Percentiles rank a stretch among this genome's conserved stretches.
Evolutionary conservation across 2,888 invertebrate species (phyloP).

Genomic region (Bellardia bayeri): DNA sequence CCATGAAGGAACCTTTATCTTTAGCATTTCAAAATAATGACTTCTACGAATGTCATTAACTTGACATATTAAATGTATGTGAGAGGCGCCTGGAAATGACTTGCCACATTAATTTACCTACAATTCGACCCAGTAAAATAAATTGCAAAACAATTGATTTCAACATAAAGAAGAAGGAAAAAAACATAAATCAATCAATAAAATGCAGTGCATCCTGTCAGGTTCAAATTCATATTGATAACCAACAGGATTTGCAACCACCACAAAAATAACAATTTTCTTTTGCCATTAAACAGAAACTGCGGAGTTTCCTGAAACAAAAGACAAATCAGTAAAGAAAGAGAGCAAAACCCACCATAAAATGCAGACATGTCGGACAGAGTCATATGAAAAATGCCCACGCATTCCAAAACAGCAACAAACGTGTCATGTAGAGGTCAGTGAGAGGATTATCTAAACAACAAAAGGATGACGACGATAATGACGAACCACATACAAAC

Average conservation of each 20-base stretch:
- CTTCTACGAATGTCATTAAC: slow-evolving; percentile 11
- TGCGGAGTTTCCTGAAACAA: not conserved
- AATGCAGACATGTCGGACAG: not conserved
- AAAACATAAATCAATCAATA: slow-evolving; percentile 24
- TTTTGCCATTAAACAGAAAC: slow-evolving; percentile 9
- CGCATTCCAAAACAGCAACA: not conserved
- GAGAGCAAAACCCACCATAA: slow-evolving; percentile 6
- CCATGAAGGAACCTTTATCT: not conserved
- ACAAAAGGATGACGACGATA: slow-evolving; percentile 4
- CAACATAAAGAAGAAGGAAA: not conserved
- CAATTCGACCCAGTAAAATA: slow-evolving; percentile 22
- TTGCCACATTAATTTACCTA: slow-evolving; percentile 4
- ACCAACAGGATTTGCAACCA: slow-evolving; percentile 28
- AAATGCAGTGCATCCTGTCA: slow-evolving; percentile 17
- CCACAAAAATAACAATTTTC: slow-evolving; percentile 4
- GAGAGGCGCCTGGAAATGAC: slow-evolving; percentile 8
- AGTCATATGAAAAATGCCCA: slow-evolving; percentile 17
- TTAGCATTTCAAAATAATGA: not conserved
- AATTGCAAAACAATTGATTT: slow-evolving; percentile 27
- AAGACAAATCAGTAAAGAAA: not conserved
- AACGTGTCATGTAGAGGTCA: slow-evolving; percentile 36
- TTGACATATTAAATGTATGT: not conserved
- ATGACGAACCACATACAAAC: not conserved
- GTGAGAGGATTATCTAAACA: slow-evolving; percentile 29
- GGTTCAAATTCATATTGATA: slow-evolving; percentile 9